Evolutionary conservation across 2,797 vertebrate species (phyloP).

Genomic region (Tinamus major): DNA sequence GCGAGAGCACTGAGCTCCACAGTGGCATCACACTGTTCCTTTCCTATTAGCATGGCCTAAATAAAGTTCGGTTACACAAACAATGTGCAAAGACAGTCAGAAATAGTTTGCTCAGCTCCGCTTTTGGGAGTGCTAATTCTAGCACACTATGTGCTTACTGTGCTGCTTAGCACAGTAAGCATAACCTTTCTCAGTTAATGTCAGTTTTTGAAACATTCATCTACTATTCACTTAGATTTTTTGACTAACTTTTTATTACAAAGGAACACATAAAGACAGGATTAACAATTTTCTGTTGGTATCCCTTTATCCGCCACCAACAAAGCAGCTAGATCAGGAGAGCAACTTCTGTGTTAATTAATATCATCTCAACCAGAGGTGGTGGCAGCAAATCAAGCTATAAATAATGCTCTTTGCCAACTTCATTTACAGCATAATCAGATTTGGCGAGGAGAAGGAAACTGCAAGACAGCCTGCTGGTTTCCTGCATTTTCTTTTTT

Average conservation of each 20-base stretch:
- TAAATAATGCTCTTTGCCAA: conserved; percentile 49
- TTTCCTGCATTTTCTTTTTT: not conserved
- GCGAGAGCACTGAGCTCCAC: not conserved
- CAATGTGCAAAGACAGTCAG: not conserved
- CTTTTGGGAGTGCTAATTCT: not conserved
- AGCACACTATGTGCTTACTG: not conserved
- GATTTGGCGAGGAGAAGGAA: not conserved
- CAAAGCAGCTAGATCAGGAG: not conserved
- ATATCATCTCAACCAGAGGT: not conserved
- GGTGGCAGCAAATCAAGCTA: not conserved
- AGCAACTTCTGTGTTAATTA: conserved; percentile 41
- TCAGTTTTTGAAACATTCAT: conserved; percentile 1
- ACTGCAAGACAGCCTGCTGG: not conserved
- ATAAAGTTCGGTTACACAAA: not conserved
- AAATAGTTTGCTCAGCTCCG: not conserved
- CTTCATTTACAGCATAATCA: not conserved
- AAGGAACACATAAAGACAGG: not conserved
- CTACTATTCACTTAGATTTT: conserved; percentile 4
- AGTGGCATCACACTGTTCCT: not conserved
- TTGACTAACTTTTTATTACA: not conserved
- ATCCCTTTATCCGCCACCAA: conserved; percentile 14
- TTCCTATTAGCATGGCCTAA: not conserved
- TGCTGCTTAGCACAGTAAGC: no score
- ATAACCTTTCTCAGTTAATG: not conserved
- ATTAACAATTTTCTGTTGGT: conserved; percentile 15